phyloP scores from a whole-genome alignment of 2,888 invertebrate species.

The Linnaemya vulpina region DNA sequence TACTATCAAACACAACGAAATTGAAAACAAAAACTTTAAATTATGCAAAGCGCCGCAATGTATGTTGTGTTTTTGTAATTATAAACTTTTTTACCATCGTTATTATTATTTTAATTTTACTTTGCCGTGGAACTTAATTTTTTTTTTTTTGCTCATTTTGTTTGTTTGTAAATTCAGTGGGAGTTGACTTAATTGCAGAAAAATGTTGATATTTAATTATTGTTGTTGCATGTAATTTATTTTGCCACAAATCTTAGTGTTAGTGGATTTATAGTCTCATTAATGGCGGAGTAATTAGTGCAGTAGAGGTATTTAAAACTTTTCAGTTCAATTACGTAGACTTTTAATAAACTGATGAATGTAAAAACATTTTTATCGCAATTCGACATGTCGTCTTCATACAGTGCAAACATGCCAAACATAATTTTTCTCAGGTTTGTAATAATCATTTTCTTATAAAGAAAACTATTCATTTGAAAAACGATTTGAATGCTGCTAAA shows the following conservation, averaged over 20 bases:
- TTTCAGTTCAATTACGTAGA: neutral
- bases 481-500: no score
- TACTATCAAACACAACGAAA: constrained; percentile 20
- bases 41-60: constrained; percentile 67
- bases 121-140: constrained; percentile 20
- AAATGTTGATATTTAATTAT: constrained; percentile 12
- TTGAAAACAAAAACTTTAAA: constrained; percentile 58
- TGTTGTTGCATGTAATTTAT: constrained; percentile 5
- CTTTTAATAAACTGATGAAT: no score
- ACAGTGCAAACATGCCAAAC: no score
- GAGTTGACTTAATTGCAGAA: constrained; percentile 33
- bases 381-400: no score
- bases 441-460: no score
- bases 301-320: neutral
- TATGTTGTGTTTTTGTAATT: constrained; percentile 65
- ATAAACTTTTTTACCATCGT: constrained; percentile 33
- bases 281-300: neutral
- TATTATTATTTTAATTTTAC: constrained; percentile 37
- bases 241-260: neutral
- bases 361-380: no score
- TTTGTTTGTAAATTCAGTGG: neutral
- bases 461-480: no score
- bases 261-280: neutral
- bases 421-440: no score
- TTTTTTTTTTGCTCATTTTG: neutral